Percentiles rank a stretch among this genome's conserved stretches.
Evolutionary conservation across 2,888 invertebrate genomes (phyloP).

Genomic region (Catocala sponsa): DNA sequence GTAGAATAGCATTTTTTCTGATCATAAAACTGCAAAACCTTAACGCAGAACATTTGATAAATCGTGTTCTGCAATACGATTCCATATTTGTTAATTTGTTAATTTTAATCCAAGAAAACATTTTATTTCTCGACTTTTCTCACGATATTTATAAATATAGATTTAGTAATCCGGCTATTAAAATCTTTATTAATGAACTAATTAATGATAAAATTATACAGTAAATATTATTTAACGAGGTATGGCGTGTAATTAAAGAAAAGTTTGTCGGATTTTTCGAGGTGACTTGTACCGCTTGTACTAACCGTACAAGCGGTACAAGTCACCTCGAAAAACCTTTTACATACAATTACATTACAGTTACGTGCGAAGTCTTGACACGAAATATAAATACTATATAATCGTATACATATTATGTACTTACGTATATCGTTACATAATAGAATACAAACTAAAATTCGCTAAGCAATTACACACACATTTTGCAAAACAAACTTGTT

Average conservation of each 20-base stretch:
- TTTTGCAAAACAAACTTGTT: background rate
- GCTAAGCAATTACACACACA: background rate
- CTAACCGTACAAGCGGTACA: no score
- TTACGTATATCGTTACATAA: background rate
- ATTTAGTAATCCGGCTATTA: background rate
- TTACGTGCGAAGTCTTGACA: background rate
- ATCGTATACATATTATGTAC: no score
- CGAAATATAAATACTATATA: background rate
- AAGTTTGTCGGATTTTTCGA: slow-evolving; percentile 13
- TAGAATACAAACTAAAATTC: background rate
- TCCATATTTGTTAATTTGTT: background rate
- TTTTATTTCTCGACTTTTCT: background rate
- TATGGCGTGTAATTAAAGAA: slow-evolving; percentile 12
- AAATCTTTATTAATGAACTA: background rate
- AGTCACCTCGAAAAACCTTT: slow-evolving; percentile 17
- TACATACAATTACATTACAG: background rate
- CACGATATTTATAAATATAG: background rate
- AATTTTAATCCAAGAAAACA: background rate
- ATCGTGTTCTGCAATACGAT: background rate
- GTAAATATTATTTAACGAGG: slow-evolving; percentile 9
- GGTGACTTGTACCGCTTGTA: slow-evolving; percentile 8
- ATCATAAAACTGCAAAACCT: slow-evolving; percentile 27
- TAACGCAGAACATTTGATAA: background rate
- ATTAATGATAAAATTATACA: slow-evolving; percentile 2
- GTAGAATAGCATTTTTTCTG: slow-evolving; percentile 39